Evolutionary conservation across 2,113 vertebrate species (phyloP), one percentile per base, ranked within the genome.

Genomic region (Axis porcinus): DNA sequence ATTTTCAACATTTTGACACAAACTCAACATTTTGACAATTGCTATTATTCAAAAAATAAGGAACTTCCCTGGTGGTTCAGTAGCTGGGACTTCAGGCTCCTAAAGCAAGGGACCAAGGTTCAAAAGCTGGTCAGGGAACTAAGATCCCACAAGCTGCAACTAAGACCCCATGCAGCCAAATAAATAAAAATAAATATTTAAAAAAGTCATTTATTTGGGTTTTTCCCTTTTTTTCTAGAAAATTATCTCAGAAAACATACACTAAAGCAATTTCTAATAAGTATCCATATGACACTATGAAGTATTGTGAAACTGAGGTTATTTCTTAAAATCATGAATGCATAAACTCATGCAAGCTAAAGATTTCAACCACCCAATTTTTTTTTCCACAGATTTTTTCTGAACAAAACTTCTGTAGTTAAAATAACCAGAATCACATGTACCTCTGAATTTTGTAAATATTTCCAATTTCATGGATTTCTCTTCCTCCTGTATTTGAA

Each of bases 351-450:
- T 9, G 23, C 54, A 82, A 36, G n/a, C 64, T 67, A 15, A 62
- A 47, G 30, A 30, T 50, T 30, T 76, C 79, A 74, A 40, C 12
- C 9, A 16, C 17, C 33, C 14, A 14, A 6, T 30, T 40, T 43
- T 21, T 52, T 76, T 50, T 50, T 43, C 28, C 43, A 83, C 54
- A 79, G 30, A 95, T n/a, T 40, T 60, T 57, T 87, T 55, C 43
- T 28, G 15, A 60, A n/a, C 36, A 27, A 91, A 88, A 89, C 14
- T 60, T 70, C 74, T 47, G 16, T 21, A 50, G 58, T 33, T 91
- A 57, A 91, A 84, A 79, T 82, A 92, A 89, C 16, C 30, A 92
- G 30, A 76, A 55, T 81, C 78, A n/a, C 58, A 67, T n/a, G 58
- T 23, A 33, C 19, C 45, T 94, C 45, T 28, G 62, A n/a, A 25